A percentile compares a stretch with the other conserved stretches of the same genome.
phyloP scores from a whole-genome alignment of 2,113 vertebrate genomes.

The Salvelinus fontinalis region DNA sequence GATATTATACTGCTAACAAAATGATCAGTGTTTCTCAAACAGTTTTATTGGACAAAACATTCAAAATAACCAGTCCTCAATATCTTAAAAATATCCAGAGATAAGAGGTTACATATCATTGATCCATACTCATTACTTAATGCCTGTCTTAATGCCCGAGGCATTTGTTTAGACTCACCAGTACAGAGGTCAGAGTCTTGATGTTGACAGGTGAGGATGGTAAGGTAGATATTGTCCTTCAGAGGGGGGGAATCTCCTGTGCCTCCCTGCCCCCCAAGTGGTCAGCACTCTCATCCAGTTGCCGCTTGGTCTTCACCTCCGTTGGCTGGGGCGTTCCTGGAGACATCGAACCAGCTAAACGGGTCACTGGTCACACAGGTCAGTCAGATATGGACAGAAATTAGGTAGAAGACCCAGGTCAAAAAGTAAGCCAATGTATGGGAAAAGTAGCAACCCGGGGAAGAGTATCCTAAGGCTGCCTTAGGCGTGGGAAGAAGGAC shows the following conservation, averaged over 20 bases:
- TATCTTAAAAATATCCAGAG: too few relatives aligned
- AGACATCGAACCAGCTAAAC: constrained; percentile 64
- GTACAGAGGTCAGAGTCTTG: constrained; percentile 81
- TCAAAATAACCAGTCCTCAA: too few relatives aligned
- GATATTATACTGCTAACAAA: background rate
- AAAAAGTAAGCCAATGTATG: constrained; percentile 41
- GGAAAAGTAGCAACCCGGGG: constrained; percentile 34
- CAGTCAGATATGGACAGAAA: constrained; percentile 16
- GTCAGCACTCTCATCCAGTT: constrained; percentile 72
- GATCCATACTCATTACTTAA: too few relatives aligned
- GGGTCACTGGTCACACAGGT: background rate
- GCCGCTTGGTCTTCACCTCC: constrained; percentile 75
- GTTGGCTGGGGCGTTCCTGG: constrained; percentile 51
- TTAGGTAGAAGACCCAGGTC: constrained; percentile 30
- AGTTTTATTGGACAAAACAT: background rate
- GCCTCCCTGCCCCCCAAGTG: constrained; percentile 70
- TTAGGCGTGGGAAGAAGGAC: background rate
- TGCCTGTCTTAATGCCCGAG: background rate
- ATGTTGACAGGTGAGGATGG: constrained; percentile 85
- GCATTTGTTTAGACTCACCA: constrained; percentile 75
- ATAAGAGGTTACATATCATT: too few relatives aligned
- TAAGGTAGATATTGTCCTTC: constrained; percentile 78
- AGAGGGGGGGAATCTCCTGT: constrained; percentile 63
- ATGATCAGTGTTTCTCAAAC: background rate
- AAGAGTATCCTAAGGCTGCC: constrained; percentile 4